phyloP scores from a whole-genome alignment of 1,140 invertebrate species.

The Zaprionus inermis region DNA sequence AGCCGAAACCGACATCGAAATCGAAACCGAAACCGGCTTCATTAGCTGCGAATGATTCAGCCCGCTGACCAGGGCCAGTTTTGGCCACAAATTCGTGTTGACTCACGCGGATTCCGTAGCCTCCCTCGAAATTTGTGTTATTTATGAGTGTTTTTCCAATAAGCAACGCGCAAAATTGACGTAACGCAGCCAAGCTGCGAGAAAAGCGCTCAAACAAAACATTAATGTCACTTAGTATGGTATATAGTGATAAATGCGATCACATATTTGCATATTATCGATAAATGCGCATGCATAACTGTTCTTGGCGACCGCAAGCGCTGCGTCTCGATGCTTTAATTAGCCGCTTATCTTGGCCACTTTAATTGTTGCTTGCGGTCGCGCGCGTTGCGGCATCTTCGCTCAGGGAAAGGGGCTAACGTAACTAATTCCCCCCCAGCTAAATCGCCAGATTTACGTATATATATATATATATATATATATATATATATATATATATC shows the following conservation, averaged over 20 bases:
- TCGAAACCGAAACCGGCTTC: constrained; percentile 33
- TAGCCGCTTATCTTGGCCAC: constrained; percentile 19
- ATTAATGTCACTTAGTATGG: constrained; percentile 5
- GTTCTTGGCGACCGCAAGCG: constrained; percentile 24
- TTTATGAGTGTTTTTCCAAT: constrained; percentile 16
- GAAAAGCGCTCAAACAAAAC: constrained; percentile 4
- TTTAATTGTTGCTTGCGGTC: constrained; percentile 25
- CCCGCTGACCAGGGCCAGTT: constrained; percentile 5
- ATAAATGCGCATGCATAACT: constrained; percentile 30
- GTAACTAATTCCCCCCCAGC: not conserved
- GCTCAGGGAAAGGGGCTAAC: not conserved
- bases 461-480: not conserved
- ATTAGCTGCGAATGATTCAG: not conserved
- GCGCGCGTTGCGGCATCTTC: too few relatives aligned
- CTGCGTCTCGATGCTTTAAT: constrained; percentile 11
- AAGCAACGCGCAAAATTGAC: constrained; percentile 28
- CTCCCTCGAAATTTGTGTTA: not conserved
- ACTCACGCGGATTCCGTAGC: constrained; percentile 4
- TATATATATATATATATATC: not conserved
- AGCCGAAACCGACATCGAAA: too few relatives aligned
- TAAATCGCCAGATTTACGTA: not conserved
- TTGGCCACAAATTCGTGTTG: constrained; percentile 8
- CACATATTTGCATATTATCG: not conserved
- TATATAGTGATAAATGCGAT: not conserved
- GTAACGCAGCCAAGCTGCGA: not conserved